Percentiles rank a stretch among this genome's conserved stretches.
phyloP scores from a whole-genome alignment of 2,113 vertebrate species.

The Eolophus roseicapilla region DNA sequence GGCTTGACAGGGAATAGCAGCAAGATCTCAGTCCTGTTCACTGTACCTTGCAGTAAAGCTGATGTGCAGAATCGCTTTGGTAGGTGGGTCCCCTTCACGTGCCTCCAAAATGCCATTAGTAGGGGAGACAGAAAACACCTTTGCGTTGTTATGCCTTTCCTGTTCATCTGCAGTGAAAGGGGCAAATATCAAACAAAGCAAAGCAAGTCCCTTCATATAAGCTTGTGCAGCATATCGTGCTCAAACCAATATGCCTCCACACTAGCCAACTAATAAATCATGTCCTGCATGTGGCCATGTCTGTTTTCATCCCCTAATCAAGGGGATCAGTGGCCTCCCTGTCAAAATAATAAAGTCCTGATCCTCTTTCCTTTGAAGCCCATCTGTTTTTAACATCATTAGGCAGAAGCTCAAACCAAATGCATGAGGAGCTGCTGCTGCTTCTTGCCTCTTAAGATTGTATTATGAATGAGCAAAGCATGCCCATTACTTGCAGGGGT shows the following conservation, averaged over 20 bases:
- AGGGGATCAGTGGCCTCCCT: not conserved
- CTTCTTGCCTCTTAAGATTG: not conserved
- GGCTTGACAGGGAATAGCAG: not conserved
- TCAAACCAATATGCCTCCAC: not conserved
- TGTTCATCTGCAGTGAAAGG: constrained; percentile 39
- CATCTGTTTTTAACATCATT: not conserved
- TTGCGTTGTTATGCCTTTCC: not conserved
- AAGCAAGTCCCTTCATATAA: not conserved
- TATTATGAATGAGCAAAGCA: not conserved
- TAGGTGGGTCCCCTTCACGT: not conserved
- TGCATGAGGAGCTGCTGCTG: not conserved
- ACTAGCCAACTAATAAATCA: not conserved
- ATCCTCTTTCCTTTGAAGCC: not conserved
- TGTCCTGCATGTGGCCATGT: not conserved
- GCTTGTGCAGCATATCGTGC: not conserved
- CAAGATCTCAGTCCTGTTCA: not conserved
- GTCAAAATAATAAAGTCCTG: not conserved
- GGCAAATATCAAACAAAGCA: not conserved
- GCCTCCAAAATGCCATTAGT: constrained; percentile 75
- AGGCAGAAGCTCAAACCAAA: not conserved
- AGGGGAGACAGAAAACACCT: constrained; percentile 79
- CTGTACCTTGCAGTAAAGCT: constrained; percentile 86
- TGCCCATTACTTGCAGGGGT: rapidly evolving
- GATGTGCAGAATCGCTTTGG: constrained; percentile 76
- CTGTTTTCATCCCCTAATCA: not conserved